phyloP scores from a whole-genome alignment of 2,113 vertebrate genomes.

The Sapayoa aenigma region DNA sequence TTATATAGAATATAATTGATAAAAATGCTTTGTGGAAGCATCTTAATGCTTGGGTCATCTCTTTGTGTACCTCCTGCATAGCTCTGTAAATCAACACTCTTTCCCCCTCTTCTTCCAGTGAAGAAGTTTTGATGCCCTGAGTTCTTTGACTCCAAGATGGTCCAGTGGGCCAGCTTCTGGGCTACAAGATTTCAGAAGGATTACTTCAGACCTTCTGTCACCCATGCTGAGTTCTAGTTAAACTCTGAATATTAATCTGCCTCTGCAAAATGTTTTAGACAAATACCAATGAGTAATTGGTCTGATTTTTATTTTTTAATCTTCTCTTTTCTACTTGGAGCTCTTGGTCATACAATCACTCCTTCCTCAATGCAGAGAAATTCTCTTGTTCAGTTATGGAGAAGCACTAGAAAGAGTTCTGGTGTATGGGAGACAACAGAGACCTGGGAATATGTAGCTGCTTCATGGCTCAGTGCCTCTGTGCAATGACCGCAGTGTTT shows the following conservation, averaged over 20 bases:
- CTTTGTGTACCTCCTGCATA: not conserved
- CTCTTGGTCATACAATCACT: not conserved
- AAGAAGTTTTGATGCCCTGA: not conserved
- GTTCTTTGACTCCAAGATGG: not conserved
- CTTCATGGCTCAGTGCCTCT: constrained; percentile 39
- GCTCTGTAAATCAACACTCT: not conserved
- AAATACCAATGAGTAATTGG: not conserved
- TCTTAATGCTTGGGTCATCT: not conserved
- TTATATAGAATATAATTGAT: not conserved
- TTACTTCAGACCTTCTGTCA: not conserved
- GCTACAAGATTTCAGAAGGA: not conserved
- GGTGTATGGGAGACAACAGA: not conserved
- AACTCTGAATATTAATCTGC: not conserved
- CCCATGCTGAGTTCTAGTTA: not conserved
- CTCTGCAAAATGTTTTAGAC: not conserved
- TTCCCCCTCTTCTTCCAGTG: not conserved
- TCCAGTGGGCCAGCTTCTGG: not conserved
- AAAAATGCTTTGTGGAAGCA: not conserved
- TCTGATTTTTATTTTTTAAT: not conserved
- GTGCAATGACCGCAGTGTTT: constrained; percentile 1
- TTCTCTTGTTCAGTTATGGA: not conserved
- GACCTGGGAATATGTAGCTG: constrained; percentile 4
- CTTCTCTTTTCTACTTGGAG: not conserved
- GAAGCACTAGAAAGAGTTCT: not conserved
- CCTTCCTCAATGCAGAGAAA: not conserved